Percentiles rank a stretch among this genome's conserved stretches.
Conservation (phyloP, 2,113 vertebrate species). For the Perccottus glenii region DNA sequence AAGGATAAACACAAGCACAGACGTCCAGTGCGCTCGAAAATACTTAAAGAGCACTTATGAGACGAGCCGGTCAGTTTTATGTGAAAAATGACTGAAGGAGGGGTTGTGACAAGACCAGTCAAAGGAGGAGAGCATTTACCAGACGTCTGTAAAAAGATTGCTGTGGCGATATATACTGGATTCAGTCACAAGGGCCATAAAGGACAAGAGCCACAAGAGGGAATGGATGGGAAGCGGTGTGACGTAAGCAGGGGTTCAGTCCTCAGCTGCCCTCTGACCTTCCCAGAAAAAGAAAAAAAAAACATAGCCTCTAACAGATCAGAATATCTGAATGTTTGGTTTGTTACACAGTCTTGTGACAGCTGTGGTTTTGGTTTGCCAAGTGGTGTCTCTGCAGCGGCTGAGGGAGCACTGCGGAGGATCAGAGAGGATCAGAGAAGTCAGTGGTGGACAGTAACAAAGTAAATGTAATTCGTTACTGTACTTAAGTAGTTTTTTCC, state of each 20-base stretch:
- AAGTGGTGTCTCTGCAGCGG: constrained; percentile 57
- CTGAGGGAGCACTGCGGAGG: constrained; percentile 18
- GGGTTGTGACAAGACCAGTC: background rate
- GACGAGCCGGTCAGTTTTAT: background rate
- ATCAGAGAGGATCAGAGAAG: constrained; percentile 20
- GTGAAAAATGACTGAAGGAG: background rate
- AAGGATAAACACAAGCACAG: constrained; percentile 46
- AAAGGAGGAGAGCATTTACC: background rate
- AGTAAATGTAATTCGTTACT: too few relatives aligned
- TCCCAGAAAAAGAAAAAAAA: constrained; percentile 20
- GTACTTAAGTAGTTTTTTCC: too few relatives aligned
- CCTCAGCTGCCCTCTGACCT: constrained; percentile 44
- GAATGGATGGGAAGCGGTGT: constrained; percentile 27
- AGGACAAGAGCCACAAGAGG: constrained; percentile 17
- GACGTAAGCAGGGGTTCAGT: constrained; percentile 43
- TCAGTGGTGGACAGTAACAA: too few relatives aligned
- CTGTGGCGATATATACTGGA: background rate
- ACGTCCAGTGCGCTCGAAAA: constrained; percentile 38
- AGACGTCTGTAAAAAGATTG: background rate
- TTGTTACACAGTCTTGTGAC: constrained; percentile 73
- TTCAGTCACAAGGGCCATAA: background rate
- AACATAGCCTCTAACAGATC: constrained; percentile 44
- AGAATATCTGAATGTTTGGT: constrained; percentile 66
- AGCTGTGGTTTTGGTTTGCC: constrained; percentile 47
- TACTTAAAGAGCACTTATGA: constrained; percentile 36